A percentile compares a stretch with the other conserved stretches of the same genome.
phyloP scores from a whole-genome alignment of 2,797 vertebrate genomes.

The Gouania willdenowi region DNA sequence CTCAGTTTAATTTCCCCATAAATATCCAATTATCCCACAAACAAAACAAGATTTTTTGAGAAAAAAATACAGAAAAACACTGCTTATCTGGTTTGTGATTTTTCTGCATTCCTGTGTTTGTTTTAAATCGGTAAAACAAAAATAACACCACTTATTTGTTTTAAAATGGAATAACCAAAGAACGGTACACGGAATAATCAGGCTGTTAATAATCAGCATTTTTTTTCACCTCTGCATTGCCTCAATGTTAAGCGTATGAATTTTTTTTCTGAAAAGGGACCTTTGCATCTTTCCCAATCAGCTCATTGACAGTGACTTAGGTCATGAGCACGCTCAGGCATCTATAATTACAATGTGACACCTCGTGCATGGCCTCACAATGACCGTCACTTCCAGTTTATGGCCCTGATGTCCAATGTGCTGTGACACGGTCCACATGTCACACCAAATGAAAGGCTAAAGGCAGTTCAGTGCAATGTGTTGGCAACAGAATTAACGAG shows the following conservation, averaged over 20 bases:
- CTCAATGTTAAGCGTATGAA: slow-evolving; percentile 3
- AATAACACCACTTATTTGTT: too few species aligned
- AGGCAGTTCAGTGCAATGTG: neutral
- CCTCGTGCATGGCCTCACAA: slow-evolving; percentile 16
- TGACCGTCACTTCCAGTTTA: slow-evolving; percentile 27
- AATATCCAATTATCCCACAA: too few species aligned
- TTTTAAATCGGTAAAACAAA: too few species aligned
- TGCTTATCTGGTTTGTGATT: too few species aligned
- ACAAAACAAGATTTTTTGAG: too few species aligned
- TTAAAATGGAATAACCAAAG: too few species aligned
- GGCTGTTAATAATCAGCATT: too few species aligned
- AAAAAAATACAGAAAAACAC: too few species aligned
- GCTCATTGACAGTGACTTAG: slow-evolving; percentile 26
- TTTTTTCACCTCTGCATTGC: slow-evolving; percentile 17
- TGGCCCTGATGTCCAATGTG: neutral
- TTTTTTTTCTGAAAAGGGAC: slow-evolving; percentile 15
- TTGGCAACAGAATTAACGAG: neutral
- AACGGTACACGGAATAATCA: too few species aligned
- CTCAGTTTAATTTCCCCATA: too few species aligned
- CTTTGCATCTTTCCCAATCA: slow-evolving; percentile 23
- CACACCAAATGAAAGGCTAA: neutral
- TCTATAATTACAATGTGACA: slow-evolving; percentile 33
- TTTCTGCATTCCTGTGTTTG: too few species aligned
- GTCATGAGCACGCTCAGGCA: slow-evolving; percentile 18
- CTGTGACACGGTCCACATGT: slow-evolving; percentile 17